These are phyloP conservation scores for Scophthalmus maximus DNA, from an alignment of 2,113 vertebrate genomes.

Conservation along the genomic window DNA sequence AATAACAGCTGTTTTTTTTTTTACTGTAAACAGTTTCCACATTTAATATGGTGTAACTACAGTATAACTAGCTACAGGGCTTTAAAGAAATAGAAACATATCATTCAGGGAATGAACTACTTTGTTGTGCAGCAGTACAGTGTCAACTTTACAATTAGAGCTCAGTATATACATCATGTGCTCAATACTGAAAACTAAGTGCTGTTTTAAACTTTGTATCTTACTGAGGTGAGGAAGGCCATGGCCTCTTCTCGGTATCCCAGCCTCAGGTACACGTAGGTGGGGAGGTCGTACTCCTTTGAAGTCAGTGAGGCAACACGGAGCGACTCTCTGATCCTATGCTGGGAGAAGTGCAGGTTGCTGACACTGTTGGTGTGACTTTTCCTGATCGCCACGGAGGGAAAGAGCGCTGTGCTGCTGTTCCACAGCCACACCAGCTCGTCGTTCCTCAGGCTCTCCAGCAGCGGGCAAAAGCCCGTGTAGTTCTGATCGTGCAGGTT, in stretches of 20 bases:
- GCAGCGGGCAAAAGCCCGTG: slow-evolving; percentile 80
- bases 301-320: slow-evolving; percentile 81
- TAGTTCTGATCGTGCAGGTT: slow-evolving; percentile 83
- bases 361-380: slow-evolving; percentile 74
- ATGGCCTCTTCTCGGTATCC: slow-evolving; percentile 84
- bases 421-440: slow-evolving; percentile 88
- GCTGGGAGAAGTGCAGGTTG: slow-evolving; percentile 83
- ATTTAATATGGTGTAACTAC: too few species aligned
- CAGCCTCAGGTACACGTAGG: slow-evolving; percentile 85
- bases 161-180: too few species aligned
- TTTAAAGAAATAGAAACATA: too few species aligned
- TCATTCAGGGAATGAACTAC: too few species aligned
- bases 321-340: slow-evolving; percentile 83
- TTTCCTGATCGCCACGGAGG: slow-evolving; percentile 82
- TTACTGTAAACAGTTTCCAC: too few species aligned
- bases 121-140: too few species aligned
- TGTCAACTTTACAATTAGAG: too few species aligned
- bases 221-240: slow-evolving; percentile 85
- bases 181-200: too few species aligned
- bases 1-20: too few species aligned
- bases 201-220: background rate
- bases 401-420: slow-evolving; percentile 84
- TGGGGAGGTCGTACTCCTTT: slow-evolving; percentile 78
- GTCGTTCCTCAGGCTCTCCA: slow-evolving; percentile 84
- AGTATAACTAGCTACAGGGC: too few species aligned